These are phyloP conservation scores for Stenoptilia bipunctidactyla DNA, from an alignment of 2,888 invertebrate genomes.

Conservation along the genomic window DNA sequence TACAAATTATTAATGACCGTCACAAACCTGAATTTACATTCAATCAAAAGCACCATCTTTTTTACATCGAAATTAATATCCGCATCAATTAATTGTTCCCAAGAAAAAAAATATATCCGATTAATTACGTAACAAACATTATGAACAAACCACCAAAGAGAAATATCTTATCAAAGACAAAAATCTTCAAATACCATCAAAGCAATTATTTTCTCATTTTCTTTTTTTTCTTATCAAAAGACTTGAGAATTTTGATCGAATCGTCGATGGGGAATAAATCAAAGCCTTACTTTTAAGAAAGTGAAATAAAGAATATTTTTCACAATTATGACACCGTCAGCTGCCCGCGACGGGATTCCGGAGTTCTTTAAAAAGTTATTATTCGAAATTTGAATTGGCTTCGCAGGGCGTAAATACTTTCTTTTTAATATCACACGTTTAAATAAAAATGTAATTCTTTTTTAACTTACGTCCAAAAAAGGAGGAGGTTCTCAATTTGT, in stretches of 20 bases:
- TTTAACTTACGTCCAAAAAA: no score
- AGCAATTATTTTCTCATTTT: constrained; percentile 58
- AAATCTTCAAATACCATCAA: constrained; percentile 1
- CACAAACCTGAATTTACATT: no score
- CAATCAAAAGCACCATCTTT: no score
- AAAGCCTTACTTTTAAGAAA: constrained; percentile 31
- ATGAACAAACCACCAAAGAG: constrained; percentile 15
- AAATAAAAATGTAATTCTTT: no score
- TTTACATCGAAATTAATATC: no score
- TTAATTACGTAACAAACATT: constrained; percentile 9
- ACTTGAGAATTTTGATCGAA: constrained; percentile 49
- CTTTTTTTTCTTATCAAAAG: constrained; percentile 39
- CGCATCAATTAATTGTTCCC: no score
- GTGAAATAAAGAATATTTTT: constrained; percentile 25
- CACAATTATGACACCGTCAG: constrained; percentile 53
- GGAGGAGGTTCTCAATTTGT: no score
- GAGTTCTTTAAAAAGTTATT: constrained; percentile 26
- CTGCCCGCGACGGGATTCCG: constrained; percentile 39
- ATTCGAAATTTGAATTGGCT: neutral
- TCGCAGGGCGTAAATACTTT: no score
- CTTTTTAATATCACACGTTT: no score
- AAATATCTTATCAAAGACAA: no score
- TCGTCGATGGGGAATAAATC: constrained; percentile 41
- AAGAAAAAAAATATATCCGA: no score
- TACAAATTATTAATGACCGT: no score